A percentile compares a stretch with the other conserved stretches of the same genome.
Evolutionary conservation across 2,888 invertebrate genomes (phyloP).

Genomic region (Eupithecia subfuscata): DNA sequence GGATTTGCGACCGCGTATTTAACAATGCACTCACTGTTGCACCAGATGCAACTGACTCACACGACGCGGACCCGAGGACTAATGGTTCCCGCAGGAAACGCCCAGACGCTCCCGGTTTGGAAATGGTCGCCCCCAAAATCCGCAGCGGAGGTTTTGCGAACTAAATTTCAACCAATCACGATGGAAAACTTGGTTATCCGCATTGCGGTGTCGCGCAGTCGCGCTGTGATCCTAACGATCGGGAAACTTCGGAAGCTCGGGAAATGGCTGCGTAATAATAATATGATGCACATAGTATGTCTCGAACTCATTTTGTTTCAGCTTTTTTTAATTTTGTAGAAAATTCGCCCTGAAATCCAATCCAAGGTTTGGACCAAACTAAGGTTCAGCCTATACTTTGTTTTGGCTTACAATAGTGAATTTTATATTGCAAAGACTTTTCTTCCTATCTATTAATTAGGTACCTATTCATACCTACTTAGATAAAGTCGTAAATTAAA

Average conservation of each 20-base stretch:
- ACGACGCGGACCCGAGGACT: constrained; percentile 17
- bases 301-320: not conserved
- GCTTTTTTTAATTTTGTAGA: not conserved
- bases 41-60: constrained; percentile 8
- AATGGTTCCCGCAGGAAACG: constrained; percentile 14
- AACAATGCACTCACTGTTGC: constrained; percentile 20
- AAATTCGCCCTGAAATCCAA: not conserved
- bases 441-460: not conserved
- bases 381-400: not conserved
- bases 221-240: not conserved
- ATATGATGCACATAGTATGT: constrained; percentile 23
- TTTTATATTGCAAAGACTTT: not conserved
- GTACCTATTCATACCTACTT: not conserved
- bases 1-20: not conserved
- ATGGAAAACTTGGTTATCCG: constrained; percentile 3
- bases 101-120: not conserved
- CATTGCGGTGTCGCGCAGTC: constrained; percentile 15
- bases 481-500: not conserved
- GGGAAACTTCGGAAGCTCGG: constrained; percentile 14
- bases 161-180: constrained; percentile 16
- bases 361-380: not conserved
- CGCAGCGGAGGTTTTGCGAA: constrained; percentile 26
- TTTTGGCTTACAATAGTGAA: not conserved
- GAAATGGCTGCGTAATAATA: not conserved
- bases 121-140: constrained; percentile 4